Conservation (phyloP, 2,888 invertebrate species). For the Orchesellides sinensis region DNA sequence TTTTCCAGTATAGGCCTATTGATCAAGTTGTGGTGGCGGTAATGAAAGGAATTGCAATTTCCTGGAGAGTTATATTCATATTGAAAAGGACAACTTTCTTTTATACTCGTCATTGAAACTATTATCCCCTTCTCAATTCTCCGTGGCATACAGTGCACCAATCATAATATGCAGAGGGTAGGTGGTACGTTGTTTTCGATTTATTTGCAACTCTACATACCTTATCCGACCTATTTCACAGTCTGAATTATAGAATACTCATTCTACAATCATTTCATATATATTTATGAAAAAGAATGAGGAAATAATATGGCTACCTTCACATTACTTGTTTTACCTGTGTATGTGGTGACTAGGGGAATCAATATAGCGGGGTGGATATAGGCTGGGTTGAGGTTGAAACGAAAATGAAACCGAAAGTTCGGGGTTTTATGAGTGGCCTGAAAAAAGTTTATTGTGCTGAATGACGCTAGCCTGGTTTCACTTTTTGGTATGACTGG, state of each 20-base stretch:
- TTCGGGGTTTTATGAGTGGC: slow-evolving; percentile 63
- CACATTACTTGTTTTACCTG: slow-evolving; percentile 32
- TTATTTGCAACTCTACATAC: slow-evolving; percentile 1
- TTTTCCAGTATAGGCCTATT: too few species aligned
- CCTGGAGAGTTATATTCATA: neutral
- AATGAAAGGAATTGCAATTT: slow-evolving; percentile 14
- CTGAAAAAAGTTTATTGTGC: slow-evolving; percentile 64
- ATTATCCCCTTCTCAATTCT: too few species aligned
- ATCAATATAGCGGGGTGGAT: neutral
- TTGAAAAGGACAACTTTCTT: neutral
- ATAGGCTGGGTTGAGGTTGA: neutral
- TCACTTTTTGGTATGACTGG: slow-evolving; percentile 30
- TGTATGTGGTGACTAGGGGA: slow-evolving; percentile 8
- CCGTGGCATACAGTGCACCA: too few species aligned
- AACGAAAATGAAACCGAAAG: slow-evolving; percentile 63
- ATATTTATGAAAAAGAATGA: slow-evolving; percentile 18
- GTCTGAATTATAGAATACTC: neutral
- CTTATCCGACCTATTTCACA: slow-evolving; percentile 15
- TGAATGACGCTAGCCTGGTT: slow-evolving; percentile 62
- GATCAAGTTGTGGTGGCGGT: neutral
- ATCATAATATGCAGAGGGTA: too few species aligned
- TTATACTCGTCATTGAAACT: neutral
- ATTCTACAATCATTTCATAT: slow-evolving; percentile 16
- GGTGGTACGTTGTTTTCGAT: neutral
- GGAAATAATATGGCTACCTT: slow-evolving; percentile 43